Evolutionary conservation across 2,888 invertebrate species (phyloP).

Genomic region (Tipula helvola): DNA sequence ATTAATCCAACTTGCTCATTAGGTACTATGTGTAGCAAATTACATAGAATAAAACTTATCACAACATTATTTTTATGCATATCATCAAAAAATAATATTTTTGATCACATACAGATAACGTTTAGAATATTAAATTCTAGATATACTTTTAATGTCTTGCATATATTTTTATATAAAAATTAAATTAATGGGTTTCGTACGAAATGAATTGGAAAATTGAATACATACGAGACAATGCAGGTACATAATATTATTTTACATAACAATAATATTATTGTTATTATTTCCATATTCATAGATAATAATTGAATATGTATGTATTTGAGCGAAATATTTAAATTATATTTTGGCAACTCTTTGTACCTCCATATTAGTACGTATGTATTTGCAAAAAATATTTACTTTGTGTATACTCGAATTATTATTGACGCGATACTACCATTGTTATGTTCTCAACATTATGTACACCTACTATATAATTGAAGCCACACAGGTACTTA

Average conservation of each 20-base stretch:
- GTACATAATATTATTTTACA: neutral
- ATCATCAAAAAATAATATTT: neutral
- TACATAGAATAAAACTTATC: neutral
- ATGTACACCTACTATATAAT: too few species aligned
- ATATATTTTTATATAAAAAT: neutral
- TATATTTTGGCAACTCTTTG: neutral
- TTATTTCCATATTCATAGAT: neutral
- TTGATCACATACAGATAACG: neutral
- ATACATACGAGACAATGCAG: neutral
- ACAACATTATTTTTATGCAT: neutral
- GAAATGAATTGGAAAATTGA: neutral
- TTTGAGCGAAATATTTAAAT: neutral
- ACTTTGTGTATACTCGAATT: neutral
- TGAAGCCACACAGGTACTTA: too few species aligned
- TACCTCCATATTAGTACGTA: neutral
- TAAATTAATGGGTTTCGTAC: neutral
- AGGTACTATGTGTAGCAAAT: neutral
- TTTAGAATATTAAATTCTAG: neutral
- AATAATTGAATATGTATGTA: neutral
- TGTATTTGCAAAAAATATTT: neutral
- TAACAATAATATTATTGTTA: neutral
- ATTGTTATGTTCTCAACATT: neutral
- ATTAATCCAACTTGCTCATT: neutral
- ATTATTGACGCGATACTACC: neutral
- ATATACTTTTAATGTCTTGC: neutral